phyloP scores from a whole-genome alignment of 2,113 vertebrate species.

The Pelecanoides urinatrix region DNA sequence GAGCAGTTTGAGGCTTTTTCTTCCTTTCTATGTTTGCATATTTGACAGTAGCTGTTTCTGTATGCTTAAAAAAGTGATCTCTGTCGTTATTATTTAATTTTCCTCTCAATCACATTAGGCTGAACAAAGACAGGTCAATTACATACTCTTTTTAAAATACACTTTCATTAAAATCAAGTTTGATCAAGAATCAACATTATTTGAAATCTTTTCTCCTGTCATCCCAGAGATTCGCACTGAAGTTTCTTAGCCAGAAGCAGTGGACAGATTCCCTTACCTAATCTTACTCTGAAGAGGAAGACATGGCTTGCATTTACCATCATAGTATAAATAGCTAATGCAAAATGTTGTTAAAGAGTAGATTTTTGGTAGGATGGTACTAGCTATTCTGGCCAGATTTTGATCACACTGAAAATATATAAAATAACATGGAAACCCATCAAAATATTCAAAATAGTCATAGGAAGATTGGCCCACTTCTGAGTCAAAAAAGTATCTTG shows the following conservation, averaged over 20 bases:
- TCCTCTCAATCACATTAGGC: conserved; percentile 33
- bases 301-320: neutral
- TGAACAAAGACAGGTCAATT: conserved; percentile 51
- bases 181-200: conserved; percentile 24
- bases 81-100: conserved; percentile 41
- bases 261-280: neutral
- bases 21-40: conserved; percentile 20
- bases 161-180: conserved; percentile 33
- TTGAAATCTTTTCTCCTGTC: neutral
- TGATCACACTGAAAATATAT: neutral
- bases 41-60: conserved; percentile 30
- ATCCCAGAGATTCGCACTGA: neutral
- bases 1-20: neutral
- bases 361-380: neutral
- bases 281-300: neutral
- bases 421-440: neutral
- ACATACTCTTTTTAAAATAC: neutral
- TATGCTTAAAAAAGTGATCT: conserved; percentile 11
- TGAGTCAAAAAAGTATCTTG: neutral
- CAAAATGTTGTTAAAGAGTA: neutral
- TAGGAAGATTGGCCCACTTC: neutral
- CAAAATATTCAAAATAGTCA: neutral
- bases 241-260: neutral
- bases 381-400: neutral
- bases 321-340: neutral